phyloP scores from a whole-genome alignment of 2,797 vertebrate species.

The Liparis tanakae region DNA sequence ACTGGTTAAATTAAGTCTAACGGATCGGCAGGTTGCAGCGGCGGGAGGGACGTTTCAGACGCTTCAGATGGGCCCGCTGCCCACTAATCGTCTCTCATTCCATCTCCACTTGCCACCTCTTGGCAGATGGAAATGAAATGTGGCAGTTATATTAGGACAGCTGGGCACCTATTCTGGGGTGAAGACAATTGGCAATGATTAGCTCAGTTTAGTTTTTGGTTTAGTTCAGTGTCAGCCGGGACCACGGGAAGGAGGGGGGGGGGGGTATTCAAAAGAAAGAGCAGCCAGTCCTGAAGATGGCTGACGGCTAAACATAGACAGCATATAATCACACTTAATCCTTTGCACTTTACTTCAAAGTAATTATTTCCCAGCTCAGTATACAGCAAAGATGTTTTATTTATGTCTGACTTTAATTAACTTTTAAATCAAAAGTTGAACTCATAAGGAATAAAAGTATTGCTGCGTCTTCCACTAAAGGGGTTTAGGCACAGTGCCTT shows the following conservation, averaged over 20 bases:
- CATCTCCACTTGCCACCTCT: constrained; percentile 51
- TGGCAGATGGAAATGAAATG: constrained; percentile 66
- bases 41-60: background rate
- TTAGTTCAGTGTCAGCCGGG: constrained; percentile 49
- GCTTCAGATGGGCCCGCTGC: constrained; percentile 49
- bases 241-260: constrained; percentile 4
- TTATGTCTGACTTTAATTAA: background rate
- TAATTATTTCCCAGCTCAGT: background rate
- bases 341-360: background rate
- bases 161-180: constrained; percentile 50
- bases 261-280: constrained; percentile 37
- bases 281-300: constrained; percentile 23
- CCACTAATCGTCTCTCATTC: constrained; percentile 56
- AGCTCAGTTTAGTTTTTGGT: constrained; percentile 58
- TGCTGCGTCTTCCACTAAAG: background rate
- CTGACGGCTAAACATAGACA: constrained; percentile 21
- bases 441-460: background rate
- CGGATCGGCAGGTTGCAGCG: background rate
- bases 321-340: constrained; percentile 2
- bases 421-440: background rate
- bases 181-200: constrained; percentile 65
- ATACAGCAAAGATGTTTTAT: background rate
- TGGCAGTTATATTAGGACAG: constrained; percentile 67
- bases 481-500: background rate
- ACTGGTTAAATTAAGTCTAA: constrained; percentile 43